Evolutionary conservation across 2,797 vertebrate genomes (phyloP), one percentile per base, ranked within the genome.

Genomic region (Syncerus caffer): DNA sequence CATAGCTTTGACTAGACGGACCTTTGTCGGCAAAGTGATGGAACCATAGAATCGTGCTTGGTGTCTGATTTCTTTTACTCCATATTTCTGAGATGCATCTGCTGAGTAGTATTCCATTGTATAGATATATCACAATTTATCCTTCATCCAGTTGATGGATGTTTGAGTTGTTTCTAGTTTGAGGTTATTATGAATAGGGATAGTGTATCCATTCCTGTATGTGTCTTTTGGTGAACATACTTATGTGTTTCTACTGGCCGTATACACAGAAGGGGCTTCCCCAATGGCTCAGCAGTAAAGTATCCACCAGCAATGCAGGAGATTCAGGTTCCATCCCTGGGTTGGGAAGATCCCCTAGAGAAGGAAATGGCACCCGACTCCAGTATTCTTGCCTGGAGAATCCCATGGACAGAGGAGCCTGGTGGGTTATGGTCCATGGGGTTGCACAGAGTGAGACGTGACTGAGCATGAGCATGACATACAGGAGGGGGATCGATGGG

Each of bases 121-220:
- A 53, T 58, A 42, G 23, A 15, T 78, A 29, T 85, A 85, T 93
- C 31, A 91, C n/a, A 67, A 78, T 96, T 38, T 78, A 60, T 57
- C 62, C 13, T 74, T 62, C 87, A 58, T 76, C 27, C n/a, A 38
- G 38, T 55, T 94, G 88, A 87, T 55, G 38, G 31, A 51, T 45
- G 78, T 93, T 85, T 85, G 64, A 84, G 6, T 87, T 88, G 34
- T 79, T 92, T 89, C 31, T 79, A 94, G 27, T 84, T 90, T 87
- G 91, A 71, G 38, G 25, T 85, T 94, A 6, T 58, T 93, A 23
- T 7, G 23, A 85, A 80, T 19, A 47, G 29, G 29, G 29, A 51
- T 47, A 16, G 15, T 51, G 38, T 74, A 27, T 89, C 55, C 60
- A 89, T 84, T 42, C 50, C 53, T 64, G 45, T 57, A 51, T 47